Conservation (phyloP, 2,113 vertebrate species). For the Etia nguti region DNA sequence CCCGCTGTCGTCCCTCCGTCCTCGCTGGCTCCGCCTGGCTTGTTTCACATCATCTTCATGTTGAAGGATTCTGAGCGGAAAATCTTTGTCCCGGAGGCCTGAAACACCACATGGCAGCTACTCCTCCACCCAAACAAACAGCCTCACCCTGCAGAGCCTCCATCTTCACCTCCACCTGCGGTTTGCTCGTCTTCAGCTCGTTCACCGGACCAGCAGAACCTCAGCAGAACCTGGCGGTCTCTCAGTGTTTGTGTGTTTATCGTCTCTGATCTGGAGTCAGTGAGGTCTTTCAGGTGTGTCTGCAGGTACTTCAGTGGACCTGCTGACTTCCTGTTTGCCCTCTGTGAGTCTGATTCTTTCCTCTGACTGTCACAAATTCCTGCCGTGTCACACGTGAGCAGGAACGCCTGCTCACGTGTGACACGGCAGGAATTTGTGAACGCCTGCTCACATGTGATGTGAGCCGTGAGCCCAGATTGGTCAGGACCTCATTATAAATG, state of each 20-base stretch:
- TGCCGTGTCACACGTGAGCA: not conserved
- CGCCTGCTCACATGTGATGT: no score
- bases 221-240: not conserved
- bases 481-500: not conserved
- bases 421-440: no score
- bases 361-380: not conserved
- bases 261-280: not conserved
- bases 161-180: not conserved
- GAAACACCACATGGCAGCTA: not conserved
- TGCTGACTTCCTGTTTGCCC: not conserved
- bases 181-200: not conserved
- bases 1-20: not conserved
- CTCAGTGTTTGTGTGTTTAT: not conserved
- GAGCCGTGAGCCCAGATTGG: no score
- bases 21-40: not conserved
- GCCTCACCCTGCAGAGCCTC: not conserved
- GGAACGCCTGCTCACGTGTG: no score
- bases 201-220: not conserved
- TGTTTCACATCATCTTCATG: constrained; percentile 21
- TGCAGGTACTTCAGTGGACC: not conserved
- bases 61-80: constrained; percentile 23
- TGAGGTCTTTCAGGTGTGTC: not conserved
- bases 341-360: not conserved
- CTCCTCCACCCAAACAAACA: not conserved
- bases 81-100: constrained; percentile 22